phyloP scores from a whole-genome alignment of 1,140 invertebrate species.

The Trichogramma pretiosum region DNA sequence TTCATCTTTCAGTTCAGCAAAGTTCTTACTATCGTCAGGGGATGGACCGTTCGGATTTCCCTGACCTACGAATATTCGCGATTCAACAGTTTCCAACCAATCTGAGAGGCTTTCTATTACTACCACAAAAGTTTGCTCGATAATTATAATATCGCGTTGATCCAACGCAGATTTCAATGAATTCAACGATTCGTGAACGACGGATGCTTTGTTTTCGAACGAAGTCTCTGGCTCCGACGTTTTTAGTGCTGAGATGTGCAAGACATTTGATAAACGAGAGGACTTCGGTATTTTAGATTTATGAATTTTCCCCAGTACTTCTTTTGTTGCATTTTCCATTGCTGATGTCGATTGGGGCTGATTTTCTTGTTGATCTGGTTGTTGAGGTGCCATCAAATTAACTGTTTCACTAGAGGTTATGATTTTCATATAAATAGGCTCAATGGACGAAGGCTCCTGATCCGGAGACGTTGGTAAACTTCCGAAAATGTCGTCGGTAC shows the following conservation, averaged over 20 bases:
- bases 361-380: background rate
- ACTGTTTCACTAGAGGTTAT: background rate
- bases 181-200: constrained; percentile 51
- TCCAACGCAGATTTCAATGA: constrained; percentile 55
- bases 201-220: constrained; percentile 45
- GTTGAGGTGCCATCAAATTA: background rate
- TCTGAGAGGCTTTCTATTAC: constrained; percentile 70
- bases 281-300: constrained; percentile 45
- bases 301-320: constrained; percentile 46
- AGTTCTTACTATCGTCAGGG: constrained; percentile 25
- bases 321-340: constrained; percentile 34
- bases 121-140: constrained; percentile 61
- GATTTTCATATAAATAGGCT: background rate
- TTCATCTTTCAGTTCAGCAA: constrained; percentile 47
- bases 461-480: constrained; percentile 7
- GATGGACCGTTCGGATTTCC: constrained; percentile 35
- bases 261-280: constrained; percentile 47
- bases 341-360: constrained; percentile 1
- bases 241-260: constrained; percentile 52
- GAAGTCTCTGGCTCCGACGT: constrained; percentile 46
- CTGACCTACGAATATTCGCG: constrained; percentile 58
- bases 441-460: background rate
- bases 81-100: constrained; percentile 76
- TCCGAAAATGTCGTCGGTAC: constrained; percentile 22
- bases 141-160: constrained; percentile 50